These are phyloP conservation scores for Drosophila paramelanica DNA, from an alignment of 2,888 invertebrate genomes.

Conservation along the genomic window DNA sequence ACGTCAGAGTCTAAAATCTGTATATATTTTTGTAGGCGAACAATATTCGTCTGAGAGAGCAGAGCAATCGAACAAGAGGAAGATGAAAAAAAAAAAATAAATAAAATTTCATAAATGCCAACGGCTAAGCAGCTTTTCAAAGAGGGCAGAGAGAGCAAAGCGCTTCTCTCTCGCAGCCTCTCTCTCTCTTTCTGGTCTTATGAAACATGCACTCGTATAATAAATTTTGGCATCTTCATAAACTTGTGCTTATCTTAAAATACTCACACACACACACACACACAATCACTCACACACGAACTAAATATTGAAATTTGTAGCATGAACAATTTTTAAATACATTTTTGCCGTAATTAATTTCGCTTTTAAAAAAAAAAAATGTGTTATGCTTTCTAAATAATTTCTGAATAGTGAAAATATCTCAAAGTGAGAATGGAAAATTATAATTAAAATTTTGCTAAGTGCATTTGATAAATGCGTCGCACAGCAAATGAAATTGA, in stretches of 20 bases:
- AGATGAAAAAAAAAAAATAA: constrained; percentile 1
- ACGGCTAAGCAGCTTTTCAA: constrained; percentile 25
- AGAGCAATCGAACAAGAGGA: neutral
- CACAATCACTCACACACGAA: constrained; percentile 9
- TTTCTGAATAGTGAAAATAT: constrained; percentile 30
- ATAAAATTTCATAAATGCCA: constrained; percentile 48
- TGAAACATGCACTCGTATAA: constrained; percentile 36
- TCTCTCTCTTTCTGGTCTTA: constrained; percentile 16
- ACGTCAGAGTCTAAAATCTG: constrained; percentile 69
- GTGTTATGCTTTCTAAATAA: constrained; percentile 13
- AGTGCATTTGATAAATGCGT: constrained; percentile 28
- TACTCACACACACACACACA: constrained; percentile 20
- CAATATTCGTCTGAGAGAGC: constrained; percentile 22
- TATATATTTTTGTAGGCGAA: constrained; percentile 40
- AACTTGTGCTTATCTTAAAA: constrained; percentile 72
- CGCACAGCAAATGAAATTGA: constrained; percentile 43
- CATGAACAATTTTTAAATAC: constrained; percentile 29
- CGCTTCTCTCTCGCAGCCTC: constrained; percentile 1
- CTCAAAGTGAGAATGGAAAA: constrained; percentile 1
- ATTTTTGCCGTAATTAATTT: constrained; percentile 54
- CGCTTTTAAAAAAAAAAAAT: constrained; percentile 21
- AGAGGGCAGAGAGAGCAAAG: neutral
- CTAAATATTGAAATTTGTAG: constrained; percentile 36
- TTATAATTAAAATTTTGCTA: constrained; percentile 42
- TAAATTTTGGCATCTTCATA: constrained; percentile 63